These are phyloP conservation scores for Drosophila dives DNA, from an alignment of 2,888 invertebrate genomes.

Conservation along the genomic window DNA sequence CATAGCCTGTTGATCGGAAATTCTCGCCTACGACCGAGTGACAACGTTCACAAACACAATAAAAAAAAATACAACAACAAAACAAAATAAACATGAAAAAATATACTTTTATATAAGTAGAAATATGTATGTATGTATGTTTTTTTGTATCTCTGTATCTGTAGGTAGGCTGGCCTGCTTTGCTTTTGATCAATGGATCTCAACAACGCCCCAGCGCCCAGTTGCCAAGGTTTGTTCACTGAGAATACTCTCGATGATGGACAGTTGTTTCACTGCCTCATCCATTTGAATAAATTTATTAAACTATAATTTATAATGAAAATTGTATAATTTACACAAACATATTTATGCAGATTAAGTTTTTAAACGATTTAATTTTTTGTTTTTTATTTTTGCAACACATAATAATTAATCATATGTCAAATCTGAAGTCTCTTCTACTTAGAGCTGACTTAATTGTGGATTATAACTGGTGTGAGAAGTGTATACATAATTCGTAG, in stretches of 20 bases:
- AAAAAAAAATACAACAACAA: slow-evolving; percentile 38
- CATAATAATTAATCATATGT: neutral
- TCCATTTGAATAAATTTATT: neutral
- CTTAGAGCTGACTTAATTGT: neutral
- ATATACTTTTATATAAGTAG: slow-evolving; percentile 23
- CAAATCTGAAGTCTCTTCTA: neutral
- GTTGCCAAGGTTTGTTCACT: slow-evolving; percentile 25
- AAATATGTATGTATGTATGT: slow-evolving; percentile 13
- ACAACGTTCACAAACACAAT: slow-evolving; percentile 61
- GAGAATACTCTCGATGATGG: slow-evolving; percentile 9
- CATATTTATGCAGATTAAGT: neutral
- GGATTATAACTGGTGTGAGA: neutral
- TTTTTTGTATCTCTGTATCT: slow-evolving; percentile 5
- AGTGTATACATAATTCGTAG: slow-evolving; percentile 35
- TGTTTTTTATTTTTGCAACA: no score
- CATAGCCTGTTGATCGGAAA: slow-evolving; percentile 78
- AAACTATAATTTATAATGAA: neutral
- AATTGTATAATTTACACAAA: neutral
- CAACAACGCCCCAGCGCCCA: slow-evolving; percentile 49
- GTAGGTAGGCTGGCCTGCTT: slow-evolving; percentile 39
- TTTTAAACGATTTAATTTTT: neutral
- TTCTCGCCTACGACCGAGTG: slow-evolving; percentile 81
- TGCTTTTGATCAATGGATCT: slow-evolving; percentile 61
- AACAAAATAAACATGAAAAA: slow-evolving; percentile 48
- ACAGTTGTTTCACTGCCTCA: neutral